These are phyloP conservation scores for Linnaemya vulpina DNA, from an alignment of 2,888 invertebrate genomes.

Conservation along the genomic window DNA sequence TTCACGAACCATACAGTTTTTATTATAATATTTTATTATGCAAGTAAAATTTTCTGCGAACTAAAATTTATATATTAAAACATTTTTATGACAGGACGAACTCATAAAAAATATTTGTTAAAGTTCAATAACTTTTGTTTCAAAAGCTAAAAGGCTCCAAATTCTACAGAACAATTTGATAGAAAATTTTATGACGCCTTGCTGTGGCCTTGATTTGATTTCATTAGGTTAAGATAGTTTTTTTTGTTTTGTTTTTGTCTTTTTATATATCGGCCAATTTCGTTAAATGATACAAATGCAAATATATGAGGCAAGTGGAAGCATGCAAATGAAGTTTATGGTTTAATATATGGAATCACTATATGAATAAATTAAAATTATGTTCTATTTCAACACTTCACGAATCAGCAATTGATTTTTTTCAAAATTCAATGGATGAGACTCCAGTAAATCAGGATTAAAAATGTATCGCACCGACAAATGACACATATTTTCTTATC, in stretches of 20 bases:
- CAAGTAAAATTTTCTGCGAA: neutral
- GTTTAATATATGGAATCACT: no score
- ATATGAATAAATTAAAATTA: no score
- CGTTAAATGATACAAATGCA: constrained; percentile 16
- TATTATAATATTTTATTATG: neutral
- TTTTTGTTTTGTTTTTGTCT: neutral
- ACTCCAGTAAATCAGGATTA: no score
- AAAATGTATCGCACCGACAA: no score
- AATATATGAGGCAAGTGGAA: constrained; percentile 1
- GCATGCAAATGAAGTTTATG: neutral
- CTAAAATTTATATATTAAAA: neutral
- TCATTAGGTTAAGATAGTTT: constrained; percentile 22
- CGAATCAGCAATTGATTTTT: no score
- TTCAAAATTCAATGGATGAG: no score
- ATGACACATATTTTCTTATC: no score
- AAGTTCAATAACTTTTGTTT: constrained; percentile 32
- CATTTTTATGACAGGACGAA: neutral
- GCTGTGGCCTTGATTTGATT: constrained; percentile 28
- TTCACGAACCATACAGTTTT: neutral
- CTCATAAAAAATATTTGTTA: constrained; percentile 30
- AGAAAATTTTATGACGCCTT: constrained; percentile 29
- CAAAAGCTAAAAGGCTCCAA: constrained; percentile 32
- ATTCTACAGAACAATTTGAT: neutral
- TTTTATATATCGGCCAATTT: constrained; percentile 23
- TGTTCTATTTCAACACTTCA: no score